Conservation (phyloP, 1,140 invertebrate species). For the Watersipora subatra region DNA sequence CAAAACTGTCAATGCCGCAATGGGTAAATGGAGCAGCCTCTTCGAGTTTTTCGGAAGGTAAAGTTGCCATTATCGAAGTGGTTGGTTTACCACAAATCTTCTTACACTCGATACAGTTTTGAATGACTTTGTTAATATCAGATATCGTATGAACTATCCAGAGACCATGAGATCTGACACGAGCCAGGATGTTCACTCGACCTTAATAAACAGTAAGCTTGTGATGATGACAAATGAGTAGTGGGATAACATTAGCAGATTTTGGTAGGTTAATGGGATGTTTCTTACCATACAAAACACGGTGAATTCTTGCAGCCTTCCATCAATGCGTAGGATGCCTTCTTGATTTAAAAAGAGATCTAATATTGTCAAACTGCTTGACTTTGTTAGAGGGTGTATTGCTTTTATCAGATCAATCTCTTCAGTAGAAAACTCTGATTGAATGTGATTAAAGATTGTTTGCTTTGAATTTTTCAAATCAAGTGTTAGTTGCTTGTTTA, state of each 20-base stretch:
- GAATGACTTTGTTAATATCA: slow-evolving; percentile 7
- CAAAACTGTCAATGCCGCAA: slow-evolving; percentile 10
- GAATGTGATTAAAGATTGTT: neutral
- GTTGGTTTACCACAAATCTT: slow-evolving; percentile 6
- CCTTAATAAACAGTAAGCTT: neutral
- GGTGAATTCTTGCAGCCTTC: neutral
- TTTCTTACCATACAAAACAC: neutral
- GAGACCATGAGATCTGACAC: slow-evolving; percentile 9
- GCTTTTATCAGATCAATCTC: neutral
- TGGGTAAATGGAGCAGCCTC: slow-evolving; percentile 11
- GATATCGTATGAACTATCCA: slow-evolving; percentile 11
- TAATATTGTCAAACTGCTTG: neutral
- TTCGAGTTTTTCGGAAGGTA: slow-evolving; percentile 10
- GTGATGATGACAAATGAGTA: neutral
- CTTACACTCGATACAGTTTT: slow-evolving; percentile 11
- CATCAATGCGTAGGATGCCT: neutral
- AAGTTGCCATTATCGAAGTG: slow-evolving; percentile 13
- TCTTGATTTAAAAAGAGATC: neutral
- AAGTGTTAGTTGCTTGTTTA: no score
- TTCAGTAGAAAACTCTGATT: neutral
- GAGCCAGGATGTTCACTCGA: slow-evolving; percentile 1
- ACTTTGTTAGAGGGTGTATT: neutral
- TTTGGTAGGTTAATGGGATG: slow-evolving; percentile 4
- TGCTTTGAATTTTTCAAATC: neutral
- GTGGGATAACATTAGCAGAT: neutral